Percentiles rank a stretch among this genome's conserved stretches.
Conservation (phyloP, 2,797 vertebrate genomes). For the Euthynnus affinis region DNA sequence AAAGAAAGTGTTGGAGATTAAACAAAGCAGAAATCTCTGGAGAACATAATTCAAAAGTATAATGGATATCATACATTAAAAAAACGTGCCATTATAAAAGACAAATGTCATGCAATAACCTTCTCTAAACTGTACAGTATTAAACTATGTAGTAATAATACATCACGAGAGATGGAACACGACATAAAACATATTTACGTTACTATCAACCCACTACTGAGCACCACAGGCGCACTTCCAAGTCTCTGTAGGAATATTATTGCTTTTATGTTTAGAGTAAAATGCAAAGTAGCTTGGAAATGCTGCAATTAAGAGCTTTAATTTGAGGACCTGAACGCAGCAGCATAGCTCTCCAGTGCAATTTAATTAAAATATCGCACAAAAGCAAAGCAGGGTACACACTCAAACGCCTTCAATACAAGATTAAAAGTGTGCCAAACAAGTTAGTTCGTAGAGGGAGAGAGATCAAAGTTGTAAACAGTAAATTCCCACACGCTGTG, state of each 20-base stretch:
- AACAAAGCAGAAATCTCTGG: neutral
- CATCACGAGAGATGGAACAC: neutral
- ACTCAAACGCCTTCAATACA: conserved; percentile 23
- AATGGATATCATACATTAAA: neutral
- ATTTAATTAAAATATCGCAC: conserved; percentile 42
- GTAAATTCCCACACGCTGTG: conserved; percentile 11
- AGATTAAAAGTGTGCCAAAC: conserved; percentile 51
- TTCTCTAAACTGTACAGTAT: conserved; percentile 11
- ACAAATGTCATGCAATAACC: conserved; percentile 19
- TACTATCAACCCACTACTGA: neutral
- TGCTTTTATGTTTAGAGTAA: conserved; percentile 25
- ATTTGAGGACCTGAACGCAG: conserved; percentile 45
- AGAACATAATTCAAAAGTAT: neutral
- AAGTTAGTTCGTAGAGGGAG: conserved; percentile 37
- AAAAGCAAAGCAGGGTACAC: conserved; percentile 31
- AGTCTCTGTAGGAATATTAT: conserved; percentile 31
- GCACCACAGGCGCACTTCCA: neutral
- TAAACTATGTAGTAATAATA: conserved; percentile 22
- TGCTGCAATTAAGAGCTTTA: conserved; percentile 53
- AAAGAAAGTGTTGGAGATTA: neutral
- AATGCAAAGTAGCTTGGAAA: conserved; percentile 43
- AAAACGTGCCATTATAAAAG: conserved; percentile 2
- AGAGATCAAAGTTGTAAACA: conserved; percentile 55
- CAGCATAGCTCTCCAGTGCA: conserved; percentile 34
- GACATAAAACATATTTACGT: conserved; percentile 17